Evolutionary conservation across 2,888 invertebrate species (phyloP).

Genomic region (Oligia strigilis): DNA sequence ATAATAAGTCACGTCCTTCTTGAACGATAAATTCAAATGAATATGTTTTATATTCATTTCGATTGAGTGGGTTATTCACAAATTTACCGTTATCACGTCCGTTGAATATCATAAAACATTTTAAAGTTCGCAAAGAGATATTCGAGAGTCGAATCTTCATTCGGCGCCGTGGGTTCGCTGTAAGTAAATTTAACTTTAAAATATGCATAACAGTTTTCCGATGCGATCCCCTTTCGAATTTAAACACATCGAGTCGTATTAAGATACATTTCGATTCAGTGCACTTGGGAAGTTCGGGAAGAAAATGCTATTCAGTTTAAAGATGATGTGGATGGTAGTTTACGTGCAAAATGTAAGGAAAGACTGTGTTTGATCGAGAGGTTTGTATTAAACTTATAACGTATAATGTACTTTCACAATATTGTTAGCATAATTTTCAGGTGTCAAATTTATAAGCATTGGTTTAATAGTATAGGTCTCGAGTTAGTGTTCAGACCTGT

Average conservation of each 20-base stretch:
- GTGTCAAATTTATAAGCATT: neutral
- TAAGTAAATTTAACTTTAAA: constrained; percentile 90
- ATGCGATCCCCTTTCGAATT: constrained; percentile 88
- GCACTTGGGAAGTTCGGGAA: constrained; percentile 80
- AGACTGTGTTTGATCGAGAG: constrained; percentile 10
- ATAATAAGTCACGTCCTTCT: constrained; percentile 68
- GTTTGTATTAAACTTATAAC: neutral
- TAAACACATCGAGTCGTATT: constrained; percentile 89
- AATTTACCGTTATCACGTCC: constrained; percentile 82
- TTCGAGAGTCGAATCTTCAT: constrained; percentile 82
- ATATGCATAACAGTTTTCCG: constrained; percentile 91
- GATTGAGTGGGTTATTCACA: constrained; percentile 76
- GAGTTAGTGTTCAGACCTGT: neutral
- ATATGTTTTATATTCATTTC: constrained; percentile 75
- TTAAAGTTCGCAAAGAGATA: constrained; percentile 85
- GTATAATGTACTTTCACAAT: neutral
- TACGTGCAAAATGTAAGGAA: constrained; percentile 32
- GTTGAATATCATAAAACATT: constrained; percentile 86
- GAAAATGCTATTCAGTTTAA: constrained; percentile 78
- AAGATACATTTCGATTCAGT: constrained; percentile 89
- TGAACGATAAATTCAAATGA: constrained; percentile 68
- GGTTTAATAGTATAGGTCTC: neutral
- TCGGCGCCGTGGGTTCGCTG: constrained; percentile 77
- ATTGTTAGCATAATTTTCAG: neutral
- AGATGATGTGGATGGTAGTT: constrained; percentile 57